Evolutionary conservation across 2,888 invertebrate species (phyloP).

Genomic region (Stegophylla sp.): DNA sequence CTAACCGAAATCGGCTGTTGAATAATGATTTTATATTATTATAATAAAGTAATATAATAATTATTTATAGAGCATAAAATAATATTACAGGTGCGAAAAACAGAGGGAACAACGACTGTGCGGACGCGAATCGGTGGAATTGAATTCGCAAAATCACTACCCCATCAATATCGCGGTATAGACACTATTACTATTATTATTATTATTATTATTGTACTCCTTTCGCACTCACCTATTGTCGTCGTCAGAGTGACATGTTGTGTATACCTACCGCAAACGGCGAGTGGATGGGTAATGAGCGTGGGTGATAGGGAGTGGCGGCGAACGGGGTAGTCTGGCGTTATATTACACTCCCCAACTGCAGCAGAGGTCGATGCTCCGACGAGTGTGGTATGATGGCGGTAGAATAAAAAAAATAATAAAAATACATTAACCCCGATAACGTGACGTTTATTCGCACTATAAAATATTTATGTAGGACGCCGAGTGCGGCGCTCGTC

Average conservation of each 20-base stretch:
- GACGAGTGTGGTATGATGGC: not conserved
- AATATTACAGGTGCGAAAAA: too few relatives aligned
- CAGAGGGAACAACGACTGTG: not conserved
- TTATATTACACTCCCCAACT: not conserved
- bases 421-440: conserved; percentile 9
- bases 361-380: not conserved
- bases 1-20: too few relatives aligned
- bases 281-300: too few relatives aligned
- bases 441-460: not conserved
- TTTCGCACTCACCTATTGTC: not conserved
- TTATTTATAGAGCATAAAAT: too few relatives aligned
- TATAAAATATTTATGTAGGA: too few relatives aligned
- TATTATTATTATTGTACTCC: not conserved
- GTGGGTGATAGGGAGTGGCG: not conserved
- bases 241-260: not conserved
- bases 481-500: too few relatives aligned
- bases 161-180: too few relatives aligned
- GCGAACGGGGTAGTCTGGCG: not conserved
- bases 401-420: not conserved
- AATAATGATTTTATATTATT: too few relatives aligned
- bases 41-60: too few relatives aligned
- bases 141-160: not conserved
- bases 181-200: not conserved
- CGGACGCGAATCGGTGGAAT: not conserved
- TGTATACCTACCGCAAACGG: not conserved